Conservation (phyloP, 1,140 invertebrate species). For the Trachymyrmex cornetzi region DNA sequence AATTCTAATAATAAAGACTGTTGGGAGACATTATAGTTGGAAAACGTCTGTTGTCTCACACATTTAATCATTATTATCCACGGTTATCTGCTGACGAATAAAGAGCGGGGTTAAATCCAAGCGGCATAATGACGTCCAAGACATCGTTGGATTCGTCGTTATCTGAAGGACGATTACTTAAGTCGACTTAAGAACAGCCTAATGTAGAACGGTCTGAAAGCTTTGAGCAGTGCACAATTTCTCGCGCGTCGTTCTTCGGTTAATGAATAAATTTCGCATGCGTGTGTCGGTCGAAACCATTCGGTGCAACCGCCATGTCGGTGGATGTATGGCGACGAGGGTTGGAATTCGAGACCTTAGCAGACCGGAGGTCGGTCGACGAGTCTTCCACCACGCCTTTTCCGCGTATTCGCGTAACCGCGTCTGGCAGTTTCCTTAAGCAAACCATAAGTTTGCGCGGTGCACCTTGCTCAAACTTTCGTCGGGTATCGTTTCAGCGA, state of each 20-base stretch:
- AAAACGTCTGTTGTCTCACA: neutral
- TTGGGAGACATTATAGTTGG: slow-evolving; percentile 2
- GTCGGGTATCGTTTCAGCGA: neutral
- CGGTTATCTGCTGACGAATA: neutral
- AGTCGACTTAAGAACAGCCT: neutral
- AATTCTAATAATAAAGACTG: slow-evolving; percentile 23
- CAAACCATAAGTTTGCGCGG: slow-evolving; percentile 75
- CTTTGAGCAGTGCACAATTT: neutral
- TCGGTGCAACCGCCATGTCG: slow-evolving; percentile 30
- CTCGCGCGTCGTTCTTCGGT: slow-evolving; percentile 39
- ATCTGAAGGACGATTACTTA: neutral
- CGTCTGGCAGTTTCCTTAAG: slow-evolving; percentile 78
- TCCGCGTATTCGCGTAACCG: slow-evolving; percentile 77
- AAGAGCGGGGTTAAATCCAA: neutral
- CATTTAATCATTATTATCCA: neutral
- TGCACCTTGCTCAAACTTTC: slow-evolving; percentile 58
- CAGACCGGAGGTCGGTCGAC: slow-evolving; percentile 24
- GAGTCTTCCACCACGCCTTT: slow-evolving; percentile 80
- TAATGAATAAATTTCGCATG: slow-evolving; percentile 80
- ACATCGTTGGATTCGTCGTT: neutral
- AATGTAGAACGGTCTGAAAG: neutral
- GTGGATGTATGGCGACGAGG: slow-evolving; percentile 40
- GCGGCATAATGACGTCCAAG: neutral
- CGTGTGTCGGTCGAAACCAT: slow-evolving; percentile 51
- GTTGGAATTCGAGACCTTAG: slow-evolving; percentile 26